Evolutionary conservation across 2,113 vertebrate species (phyloP).

Genomic region (Nestor notabilis): DNA sequence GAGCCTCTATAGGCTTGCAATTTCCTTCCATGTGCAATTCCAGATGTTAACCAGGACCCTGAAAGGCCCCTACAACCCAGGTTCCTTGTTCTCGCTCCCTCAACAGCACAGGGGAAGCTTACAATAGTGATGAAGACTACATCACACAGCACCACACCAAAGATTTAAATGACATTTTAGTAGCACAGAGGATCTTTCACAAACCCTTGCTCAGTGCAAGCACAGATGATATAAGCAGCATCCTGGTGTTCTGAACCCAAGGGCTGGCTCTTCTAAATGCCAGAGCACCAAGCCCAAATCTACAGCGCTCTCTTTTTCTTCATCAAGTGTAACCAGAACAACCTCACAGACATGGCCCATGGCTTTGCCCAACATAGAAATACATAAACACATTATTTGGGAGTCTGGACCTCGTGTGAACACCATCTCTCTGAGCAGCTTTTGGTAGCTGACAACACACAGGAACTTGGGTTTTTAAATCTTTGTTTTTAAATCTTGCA

Average conservation of each 20-base stretch:
- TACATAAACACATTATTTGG: neutral
- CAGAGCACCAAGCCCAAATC: neutral
- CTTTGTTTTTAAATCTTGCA: neutral
- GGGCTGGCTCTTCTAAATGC: neutral
- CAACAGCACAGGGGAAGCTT: neutral
- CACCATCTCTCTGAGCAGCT: neutral
- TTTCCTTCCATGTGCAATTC: constrained; percentile 40
- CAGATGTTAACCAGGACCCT: constrained; percentile 26
- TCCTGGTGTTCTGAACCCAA: neutral
- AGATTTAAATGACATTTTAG: neutral
- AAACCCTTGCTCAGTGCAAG: neutral
- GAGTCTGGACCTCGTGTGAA: neutral
- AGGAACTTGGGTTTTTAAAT: neutral
- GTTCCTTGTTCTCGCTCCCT: neutral
- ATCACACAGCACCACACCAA: neutral
- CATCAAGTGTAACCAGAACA: neutral
- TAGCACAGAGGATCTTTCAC: neutral
- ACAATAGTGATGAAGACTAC: neutral
- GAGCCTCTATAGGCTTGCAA: neutral
- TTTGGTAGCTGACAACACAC: neutral
- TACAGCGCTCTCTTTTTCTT: neutral
- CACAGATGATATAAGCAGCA: neutral
- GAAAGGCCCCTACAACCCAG: neutral
- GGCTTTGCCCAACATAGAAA: neutral
- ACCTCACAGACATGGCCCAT: neutral